Conservation (phyloP, 2,113 vertebrate genomes). For the Sprattus sprattus region DNA sequence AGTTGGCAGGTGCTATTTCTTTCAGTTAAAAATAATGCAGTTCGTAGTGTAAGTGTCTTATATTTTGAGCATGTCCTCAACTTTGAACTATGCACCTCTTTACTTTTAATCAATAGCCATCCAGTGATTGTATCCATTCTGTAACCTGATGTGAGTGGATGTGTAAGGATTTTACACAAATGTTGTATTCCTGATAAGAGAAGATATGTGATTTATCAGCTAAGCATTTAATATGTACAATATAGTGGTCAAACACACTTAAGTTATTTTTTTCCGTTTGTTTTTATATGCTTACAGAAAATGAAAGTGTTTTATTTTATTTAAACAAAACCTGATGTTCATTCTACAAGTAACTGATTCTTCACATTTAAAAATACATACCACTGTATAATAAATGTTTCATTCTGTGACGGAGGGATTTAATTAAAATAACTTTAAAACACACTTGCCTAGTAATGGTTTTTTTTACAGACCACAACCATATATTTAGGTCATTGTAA, state of each 20-base stretch:
- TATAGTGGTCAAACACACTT: background rate
- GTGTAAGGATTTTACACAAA: conserved; percentile 13
- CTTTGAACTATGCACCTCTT: conserved; percentile 12
- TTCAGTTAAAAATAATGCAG: conserved; percentile 6
- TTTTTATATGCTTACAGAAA: conserved; percentile 18
- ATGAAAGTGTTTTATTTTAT: conserved; percentile 18
- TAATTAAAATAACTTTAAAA: conserved; percentile 54
- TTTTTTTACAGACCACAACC: conserved; percentile 42
- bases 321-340: conserved; percentile 13
- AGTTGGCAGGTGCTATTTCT: background rate
- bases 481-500: conserved; percentile 51
- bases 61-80: conserved; percentile 16
- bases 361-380: background rate
- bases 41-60: conserved; percentile 15
- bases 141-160: background rate
- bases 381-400: conserved; percentile 17
- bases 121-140: conserved; percentile 23
- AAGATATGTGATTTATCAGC: background rate
- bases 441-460: conserved; percentile 41
- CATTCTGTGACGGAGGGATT: conserved; percentile 41
- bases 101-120: conserved; percentile 13
- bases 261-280: background rate
- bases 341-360: background rate
- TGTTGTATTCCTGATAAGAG: background rate
- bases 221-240: conserved; percentile 11